Base-by-base conservation (phyloP, 2,888 invertebrate species). In the Dicyrtoma fusca region DNA sequence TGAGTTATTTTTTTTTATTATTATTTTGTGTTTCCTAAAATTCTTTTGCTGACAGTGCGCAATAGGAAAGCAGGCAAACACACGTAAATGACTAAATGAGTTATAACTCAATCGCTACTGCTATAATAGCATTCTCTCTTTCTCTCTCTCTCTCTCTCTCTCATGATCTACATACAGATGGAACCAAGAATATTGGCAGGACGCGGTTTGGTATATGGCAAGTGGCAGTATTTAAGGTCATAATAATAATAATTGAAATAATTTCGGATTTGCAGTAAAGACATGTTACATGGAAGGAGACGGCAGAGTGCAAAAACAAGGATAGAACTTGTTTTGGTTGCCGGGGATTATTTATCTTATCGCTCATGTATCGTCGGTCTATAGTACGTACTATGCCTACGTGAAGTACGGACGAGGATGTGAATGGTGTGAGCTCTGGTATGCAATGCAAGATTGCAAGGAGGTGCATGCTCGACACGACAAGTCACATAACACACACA, bases 201-300 rank as follows among this genome's bases (percentile, higher is more conserved):
- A n/a, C n/a, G n/a, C n/a, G n/a, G n/a, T n/a, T n/a, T n/a, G n/a
- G n/a, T n/a, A n/a, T n/a, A 5, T 34, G 34, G 34, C 34, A 34
- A 34, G 34, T 34, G 34, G 34, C 34, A 34, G 34, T 23, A 57
- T 57, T 57, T 57, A 57, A 25, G 34, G 21, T 25, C 14, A 25
- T 57, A 57, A 57, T 57, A 21, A 57, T 57, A 57, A 57, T 57
- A 57, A 57, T 57, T 57, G 57, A 25, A 57, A 57, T 57, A 57
- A 26, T 57, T 57, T 57, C 57, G 57, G 57, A 57, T 57, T 23
- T 23, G 57, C 57, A 21, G 57, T 8, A 34, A 34, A 34, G 34
- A 34, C 34, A 34, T 34, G 34, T 34, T 34, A 34, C 34, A 5
- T 34, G 57, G 57, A 57, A 23, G 11, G 57, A 57, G 57, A 57